Evolutionary conservation across 2,113 vertebrate species (phyloP).

Genomic region (Anhinga rufa): DNA sequence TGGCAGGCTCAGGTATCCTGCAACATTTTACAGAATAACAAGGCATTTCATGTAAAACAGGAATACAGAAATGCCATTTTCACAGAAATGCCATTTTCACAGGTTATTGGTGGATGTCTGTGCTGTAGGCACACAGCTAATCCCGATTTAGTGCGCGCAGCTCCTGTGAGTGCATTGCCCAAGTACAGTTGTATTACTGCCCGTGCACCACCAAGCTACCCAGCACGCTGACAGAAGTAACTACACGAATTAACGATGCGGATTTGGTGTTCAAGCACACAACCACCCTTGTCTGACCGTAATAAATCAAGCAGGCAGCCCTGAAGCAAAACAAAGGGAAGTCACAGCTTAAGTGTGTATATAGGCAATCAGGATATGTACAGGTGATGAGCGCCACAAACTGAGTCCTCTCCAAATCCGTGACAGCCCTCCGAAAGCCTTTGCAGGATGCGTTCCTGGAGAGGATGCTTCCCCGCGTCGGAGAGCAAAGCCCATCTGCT

Average conservation of each 20-base stretch:
- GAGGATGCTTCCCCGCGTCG: neutral
- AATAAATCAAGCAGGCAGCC: neutral
- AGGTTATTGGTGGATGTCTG: neutral
- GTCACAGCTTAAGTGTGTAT: neutral
- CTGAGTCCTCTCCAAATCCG: neutral
- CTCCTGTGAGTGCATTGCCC: fast-evolving
- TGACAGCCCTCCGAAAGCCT: fast-evolving
- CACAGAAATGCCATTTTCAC: neutral
- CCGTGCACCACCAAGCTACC: neutral
- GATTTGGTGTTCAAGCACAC: fast-evolving
- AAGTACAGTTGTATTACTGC: fast-evolving
- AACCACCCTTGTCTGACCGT: neutral
- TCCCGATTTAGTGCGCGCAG: neutral
- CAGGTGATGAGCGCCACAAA: neutral
- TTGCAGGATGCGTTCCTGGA: neutral
- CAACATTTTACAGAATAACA: neutral
- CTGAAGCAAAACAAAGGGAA: neutral
- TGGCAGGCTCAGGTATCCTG: neutral
- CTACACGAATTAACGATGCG: neutral
- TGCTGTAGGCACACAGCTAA: neutral
- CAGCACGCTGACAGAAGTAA: neutral
- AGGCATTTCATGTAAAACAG: neutral
- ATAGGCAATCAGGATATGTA: neutral
- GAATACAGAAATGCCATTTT: neutral
- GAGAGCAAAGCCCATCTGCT: neutral